A percentile compares a stretch with the other conserved stretches of the same genome.
Evolutionary conservation across 2,113 vertebrate species (phyloP).

Genomic region (Sebastes fasciatus): DNA sequence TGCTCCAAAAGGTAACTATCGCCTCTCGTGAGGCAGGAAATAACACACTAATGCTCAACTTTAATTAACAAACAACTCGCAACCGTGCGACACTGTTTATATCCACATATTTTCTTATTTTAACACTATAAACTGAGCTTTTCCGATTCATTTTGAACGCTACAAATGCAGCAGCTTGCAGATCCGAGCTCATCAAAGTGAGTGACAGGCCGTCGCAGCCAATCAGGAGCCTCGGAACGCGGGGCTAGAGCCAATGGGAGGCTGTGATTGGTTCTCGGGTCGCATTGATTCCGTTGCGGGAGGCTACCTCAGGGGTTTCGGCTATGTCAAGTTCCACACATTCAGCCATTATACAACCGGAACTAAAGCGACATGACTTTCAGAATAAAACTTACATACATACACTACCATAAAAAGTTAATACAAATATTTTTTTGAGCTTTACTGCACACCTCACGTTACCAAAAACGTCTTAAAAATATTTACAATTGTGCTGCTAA

Average conservation of each 20-base stretch:
- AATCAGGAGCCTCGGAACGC: conserved; percentile 51
- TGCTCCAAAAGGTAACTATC: conserved; percentile 44
- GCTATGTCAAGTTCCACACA: background rate
- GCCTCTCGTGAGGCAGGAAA: background rate
- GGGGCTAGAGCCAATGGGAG: conserved; percentile 48
- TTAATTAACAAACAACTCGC: background rate
- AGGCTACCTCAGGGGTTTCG: conserved; percentile 52
- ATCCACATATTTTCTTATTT: background rate
- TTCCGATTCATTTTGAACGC: conserved; percentile 12
- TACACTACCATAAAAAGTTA: background rate
- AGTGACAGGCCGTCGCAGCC: conserved; percentile 58
- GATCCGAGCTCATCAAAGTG: conserved; percentile 41
- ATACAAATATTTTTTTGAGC: background rate
- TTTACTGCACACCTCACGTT: background rate
- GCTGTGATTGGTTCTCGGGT: conserved; percentile 42
- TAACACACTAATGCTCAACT: background rate
- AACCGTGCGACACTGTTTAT: rapidly evolving
- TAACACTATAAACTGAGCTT: background rate
- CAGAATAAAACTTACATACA: conserved; percentile 21
- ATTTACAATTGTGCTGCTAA: background rate
- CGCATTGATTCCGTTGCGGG: conserved; percentile 64
- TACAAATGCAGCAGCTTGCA: background rate
- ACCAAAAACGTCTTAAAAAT: background rate
- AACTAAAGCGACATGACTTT: background rate
- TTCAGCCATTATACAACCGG: conserved; percentile 1